Conservation (phyloP, 2,797 vertebrate species). For the Anas bahamensis region DNA sequence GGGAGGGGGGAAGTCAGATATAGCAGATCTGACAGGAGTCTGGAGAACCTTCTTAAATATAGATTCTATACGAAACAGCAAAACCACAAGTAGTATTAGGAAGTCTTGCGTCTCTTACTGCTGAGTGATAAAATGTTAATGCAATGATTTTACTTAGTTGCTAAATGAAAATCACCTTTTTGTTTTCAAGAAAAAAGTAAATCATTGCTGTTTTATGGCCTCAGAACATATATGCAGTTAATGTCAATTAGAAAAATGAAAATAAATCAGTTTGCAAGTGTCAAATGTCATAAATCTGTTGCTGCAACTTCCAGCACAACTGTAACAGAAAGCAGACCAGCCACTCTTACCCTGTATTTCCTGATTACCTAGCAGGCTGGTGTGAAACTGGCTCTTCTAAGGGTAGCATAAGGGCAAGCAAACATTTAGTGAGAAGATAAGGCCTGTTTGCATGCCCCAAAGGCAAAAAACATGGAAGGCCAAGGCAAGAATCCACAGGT, state of each 20-base stretch:
- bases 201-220: neutral
- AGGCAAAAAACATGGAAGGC: neutral
- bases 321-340: neutral
- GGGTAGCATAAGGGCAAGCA: neutral
- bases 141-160: neutral
- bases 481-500: neutral
- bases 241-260: neutral
- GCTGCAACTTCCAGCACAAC: neutral
- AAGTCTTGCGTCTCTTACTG: neutral
- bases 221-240: neutral
- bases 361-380: neutral
- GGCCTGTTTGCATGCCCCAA: neutral
- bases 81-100: neutral
- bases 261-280: neutral
- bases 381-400: slow-evolving; percentile 1
- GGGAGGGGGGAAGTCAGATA: neutral
- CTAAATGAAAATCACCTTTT: neutral
- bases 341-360: neutral
- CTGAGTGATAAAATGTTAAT: too few species aligned
- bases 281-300: neutral
- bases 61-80: neutral
- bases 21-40: neutral
- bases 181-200: neutral
- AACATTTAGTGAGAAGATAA: slow-evolving; percentile 5
- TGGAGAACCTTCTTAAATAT: neutral